Evolutionary conservation across 2,888 invertebrate genomes (phyloP).

Genomic region (Smittia sp.): DNA sequence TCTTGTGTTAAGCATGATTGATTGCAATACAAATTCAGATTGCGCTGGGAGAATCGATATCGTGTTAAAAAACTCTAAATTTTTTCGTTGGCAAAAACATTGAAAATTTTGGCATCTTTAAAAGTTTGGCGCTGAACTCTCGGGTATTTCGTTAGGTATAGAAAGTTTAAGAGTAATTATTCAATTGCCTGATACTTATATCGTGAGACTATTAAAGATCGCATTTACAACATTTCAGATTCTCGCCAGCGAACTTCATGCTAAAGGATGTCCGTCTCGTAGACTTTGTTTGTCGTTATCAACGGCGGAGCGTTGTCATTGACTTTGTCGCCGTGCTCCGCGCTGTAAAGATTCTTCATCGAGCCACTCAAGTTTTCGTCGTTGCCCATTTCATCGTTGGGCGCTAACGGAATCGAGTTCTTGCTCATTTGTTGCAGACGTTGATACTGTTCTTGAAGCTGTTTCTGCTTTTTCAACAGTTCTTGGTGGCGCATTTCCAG

Average conservation of each 20-base stretch:
- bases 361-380: slow-evolving; percentile 71
- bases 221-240: slow-evolving; percentile 43
- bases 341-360: slow-evolving; percentile 46
- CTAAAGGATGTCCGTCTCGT: slow-evolving; percentile 94
- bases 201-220: not conserved
- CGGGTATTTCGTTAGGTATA: too few species aligned
- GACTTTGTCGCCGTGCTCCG: slow-evolving; percentile 45
- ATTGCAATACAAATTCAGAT: too few species aligned
- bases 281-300: slow-evolving; percentile 71
- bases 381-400: slow-evolving; percentile 75
- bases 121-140: too few species aligned
- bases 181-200: too few species aligned
- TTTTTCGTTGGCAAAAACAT: too few species aligned
- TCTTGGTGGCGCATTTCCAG: slow-evolving; percentile 87
- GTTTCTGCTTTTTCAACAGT: slow-evolving; percentile 79
- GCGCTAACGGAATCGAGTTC: slow-evolving; percentile 65
- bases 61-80: too few species aligned
- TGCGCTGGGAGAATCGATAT: too few species aligned
- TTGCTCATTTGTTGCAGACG: slow-evolving; percentile 83
- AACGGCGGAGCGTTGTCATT: slow-evolving; percentile 18
- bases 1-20: too few species aligned
- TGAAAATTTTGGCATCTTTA: too few species aligned
- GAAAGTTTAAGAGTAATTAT: too few species aligned
- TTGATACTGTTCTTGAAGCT: slow-evolving; percentile 88
- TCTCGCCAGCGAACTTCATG: slow-evolving; percentile 51